Conservation (phyloP, 2,113 vertebrate species). For the Sapayoa aenigma region DNA sequence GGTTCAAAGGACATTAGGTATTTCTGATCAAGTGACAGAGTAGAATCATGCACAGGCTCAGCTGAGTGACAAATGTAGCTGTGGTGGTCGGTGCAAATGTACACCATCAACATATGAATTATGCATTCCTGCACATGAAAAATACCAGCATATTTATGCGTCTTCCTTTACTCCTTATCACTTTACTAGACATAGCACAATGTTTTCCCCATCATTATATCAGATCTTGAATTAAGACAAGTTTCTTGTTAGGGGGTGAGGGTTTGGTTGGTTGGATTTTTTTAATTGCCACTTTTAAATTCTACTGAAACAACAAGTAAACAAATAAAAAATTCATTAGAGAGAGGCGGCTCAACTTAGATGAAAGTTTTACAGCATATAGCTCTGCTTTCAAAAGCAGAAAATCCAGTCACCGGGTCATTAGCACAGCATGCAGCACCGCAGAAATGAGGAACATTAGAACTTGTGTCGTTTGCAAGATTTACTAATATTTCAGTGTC, state of each 20-base stretch:
- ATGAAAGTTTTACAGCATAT: slow-evolving; percentile 72
- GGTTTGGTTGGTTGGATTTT: neutral
- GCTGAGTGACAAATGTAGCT: neutral
- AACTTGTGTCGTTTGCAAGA: slow-evolving; percentile 41
- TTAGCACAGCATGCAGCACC: slow-evolving; percentile 64
- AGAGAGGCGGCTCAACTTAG: slow-evolving; percentile 67
- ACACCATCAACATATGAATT: slow-evolving; percentile 9
- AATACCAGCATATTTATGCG: neutral
- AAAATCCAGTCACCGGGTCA: slow-evolving; percentile 70
- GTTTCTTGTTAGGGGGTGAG: neutral
- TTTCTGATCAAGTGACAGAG: too few species aligned
- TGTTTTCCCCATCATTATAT: neutral
- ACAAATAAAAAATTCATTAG: slow-evolving; percentile 83
- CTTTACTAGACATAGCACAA: neutral
- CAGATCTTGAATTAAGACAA: slow-evolving; percentile 50
- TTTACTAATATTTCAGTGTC: slow-evolving; percentile 66
- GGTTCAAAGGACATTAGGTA: neutral
- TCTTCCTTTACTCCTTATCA: neutral
- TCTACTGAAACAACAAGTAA: slow-evolving; percentile 72
- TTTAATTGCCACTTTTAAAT: slow-evolving; percentile 72
- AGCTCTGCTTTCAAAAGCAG: slow-evolving; percentile 69
- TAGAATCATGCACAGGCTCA: neutral
- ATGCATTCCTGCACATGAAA: neutral
- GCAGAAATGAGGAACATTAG: slow-evolving; percentile 12
- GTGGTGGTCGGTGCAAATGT: neutral